Conservation (phyloP, 2,888 invertebrate genomes). For the Trachelus iudaicus region DNA sequence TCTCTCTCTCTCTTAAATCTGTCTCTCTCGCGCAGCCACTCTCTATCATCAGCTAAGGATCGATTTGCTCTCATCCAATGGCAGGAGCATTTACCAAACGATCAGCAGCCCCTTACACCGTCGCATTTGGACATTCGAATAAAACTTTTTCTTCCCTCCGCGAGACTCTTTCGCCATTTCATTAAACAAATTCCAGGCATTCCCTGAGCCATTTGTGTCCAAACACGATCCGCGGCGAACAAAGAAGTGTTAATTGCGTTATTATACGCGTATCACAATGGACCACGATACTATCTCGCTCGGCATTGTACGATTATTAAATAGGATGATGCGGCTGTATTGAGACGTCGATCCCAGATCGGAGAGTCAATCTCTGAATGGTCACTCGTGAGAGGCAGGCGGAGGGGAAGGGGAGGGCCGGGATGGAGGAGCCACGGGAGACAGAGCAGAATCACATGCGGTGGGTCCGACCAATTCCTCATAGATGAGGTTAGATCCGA, state of each 20-base stretch:
- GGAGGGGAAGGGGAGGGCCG: background rate
- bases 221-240: constrained; percentile 35
- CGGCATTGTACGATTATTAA: constrained; percentile 62
- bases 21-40: background rate
- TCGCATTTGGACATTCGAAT: background rate
- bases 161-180: background rate
- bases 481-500: too few species aligned
- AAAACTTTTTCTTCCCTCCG: background rate
- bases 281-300: constrained; percentile 14
- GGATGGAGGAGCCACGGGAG: background rate
- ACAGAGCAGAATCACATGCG: background rate
- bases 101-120: background rate
- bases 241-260: constrained; percentile 64
- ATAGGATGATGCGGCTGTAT: constrained; percentile 64
- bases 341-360: constrained; percentile 40
- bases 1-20: constrained; percentile 22
- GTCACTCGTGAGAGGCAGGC: background rate
- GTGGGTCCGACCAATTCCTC: background rate
- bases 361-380: constrained; percentile 14
- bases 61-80: background rate
- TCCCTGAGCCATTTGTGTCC: constrained; percentile 37
- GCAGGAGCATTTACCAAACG: background rate
- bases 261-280: constrained; percentile 44
- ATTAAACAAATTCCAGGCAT: constrained; percentile 26
- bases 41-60: background rate